Evolutionary conservation across 2,113 vertebrate species (phyloP).

Genomic region (Suricata suricatta): DNA sequence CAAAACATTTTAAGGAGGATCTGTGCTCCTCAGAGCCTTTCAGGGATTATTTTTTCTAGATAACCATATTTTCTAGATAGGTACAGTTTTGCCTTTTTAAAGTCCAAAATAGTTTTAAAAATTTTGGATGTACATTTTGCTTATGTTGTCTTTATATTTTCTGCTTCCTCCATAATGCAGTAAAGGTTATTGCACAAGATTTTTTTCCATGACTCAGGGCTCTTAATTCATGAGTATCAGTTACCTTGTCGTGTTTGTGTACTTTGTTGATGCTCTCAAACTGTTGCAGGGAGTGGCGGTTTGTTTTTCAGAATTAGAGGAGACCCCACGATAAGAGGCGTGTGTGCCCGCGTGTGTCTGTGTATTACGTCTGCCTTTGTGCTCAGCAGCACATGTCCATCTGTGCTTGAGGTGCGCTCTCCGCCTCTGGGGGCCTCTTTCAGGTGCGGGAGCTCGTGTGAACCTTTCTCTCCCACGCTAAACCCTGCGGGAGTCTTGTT

Average conservation of each 20-base stretch:
- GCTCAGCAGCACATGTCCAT: background rate
- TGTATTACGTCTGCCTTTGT: background rate
- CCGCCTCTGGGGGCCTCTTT: background rate
- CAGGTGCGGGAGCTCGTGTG: background rate
- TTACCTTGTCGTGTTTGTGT: background rate
- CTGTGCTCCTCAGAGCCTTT: background rate
- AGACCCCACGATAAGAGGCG: background rate
- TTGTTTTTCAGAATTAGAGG: background rate
- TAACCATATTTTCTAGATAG: background rate
- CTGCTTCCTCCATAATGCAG: background rate
- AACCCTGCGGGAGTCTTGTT: background rate
- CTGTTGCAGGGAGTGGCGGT: too few relatives aligned
- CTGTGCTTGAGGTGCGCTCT: background rate
- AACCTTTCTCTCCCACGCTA: background rate
- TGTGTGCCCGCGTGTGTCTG: fast-evolving
- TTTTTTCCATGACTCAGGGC: background rate
- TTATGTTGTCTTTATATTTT: background rate
- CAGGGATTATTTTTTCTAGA: background rate
- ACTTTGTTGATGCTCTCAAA: background rate
- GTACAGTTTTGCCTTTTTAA: background rate
- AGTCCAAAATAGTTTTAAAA: too few relatives aligned
- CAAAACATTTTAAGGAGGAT: too few relatives aligned
- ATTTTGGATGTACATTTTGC: background rate
- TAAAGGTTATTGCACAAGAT: background rate
- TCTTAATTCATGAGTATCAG: background rate